Base-by-base conservation (phyloP, 2,888 invertebrate genomes). In the Metellina segmentata region DNA sequence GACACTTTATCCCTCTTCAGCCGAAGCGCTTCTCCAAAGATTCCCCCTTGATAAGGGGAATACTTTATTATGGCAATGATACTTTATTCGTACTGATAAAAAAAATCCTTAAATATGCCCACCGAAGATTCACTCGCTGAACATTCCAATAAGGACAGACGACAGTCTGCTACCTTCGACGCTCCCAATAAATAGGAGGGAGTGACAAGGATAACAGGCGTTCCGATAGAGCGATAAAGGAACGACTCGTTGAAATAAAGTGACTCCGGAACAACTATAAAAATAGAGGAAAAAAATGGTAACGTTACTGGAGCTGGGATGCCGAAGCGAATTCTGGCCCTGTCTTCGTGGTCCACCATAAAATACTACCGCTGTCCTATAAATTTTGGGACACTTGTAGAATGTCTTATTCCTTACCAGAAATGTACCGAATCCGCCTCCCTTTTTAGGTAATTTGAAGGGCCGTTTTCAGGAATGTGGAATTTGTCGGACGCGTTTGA, bases 301-400 rank as follows among this genome's bases (percentile, higher is more conserved):
- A 78, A 85, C 89, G 75, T 71, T 83, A 79, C 78, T 71, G 78
- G 48, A n/a, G 61, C 52, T 9, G 48, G 89, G 19, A 20, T 70
- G 52, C 49, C n/a, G 7, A 8, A 89, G 81, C 53, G 70, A 51
- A 53, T 8, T n/a, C 69, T 48, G n/a, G 9, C 7, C 71, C 71
- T 78, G 49, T 72, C 71, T 82, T 8, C n/a, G 51, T 16, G n/a
- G 52, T n/a, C 20, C 20, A 19, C 52, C 82, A 53, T 89, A 89
- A 89, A 89, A 89, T 53, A 70, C 71, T 20, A 19, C 1, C 8
- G 89, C 61, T 83, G 89, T 89, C 89, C 52, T 72, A 89, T 89
- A 89, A 89, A 89, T 89, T 89, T 77, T n/a, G 20, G n/a, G 71
- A 77, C 77, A 83, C 83, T 89, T 82, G 89, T 89, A 74, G 77